Conservation (phyloP, 2,888 invertebrate genomes). For the Scaptomyza reducta region DNA sequence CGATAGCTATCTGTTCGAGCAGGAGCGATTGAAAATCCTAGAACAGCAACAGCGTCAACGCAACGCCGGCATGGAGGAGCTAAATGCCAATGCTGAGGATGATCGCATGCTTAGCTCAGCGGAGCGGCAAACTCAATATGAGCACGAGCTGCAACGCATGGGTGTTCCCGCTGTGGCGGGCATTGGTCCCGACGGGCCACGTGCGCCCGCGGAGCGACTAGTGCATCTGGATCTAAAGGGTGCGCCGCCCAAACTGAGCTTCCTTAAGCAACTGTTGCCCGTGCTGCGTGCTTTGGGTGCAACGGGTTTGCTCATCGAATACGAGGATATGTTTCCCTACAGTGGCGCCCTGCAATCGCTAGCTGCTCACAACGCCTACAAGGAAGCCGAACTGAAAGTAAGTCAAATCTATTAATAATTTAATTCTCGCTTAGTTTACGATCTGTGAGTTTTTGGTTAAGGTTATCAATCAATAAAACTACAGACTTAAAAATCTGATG, state of each 20-base stretch:
- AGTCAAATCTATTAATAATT: neutral
- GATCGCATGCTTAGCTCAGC: constrained; percentile 82
- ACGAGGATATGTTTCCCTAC: constrained; percentile 94
- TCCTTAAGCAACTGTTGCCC: constrained; percentile 86
- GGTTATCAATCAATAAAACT: too few species aligned
- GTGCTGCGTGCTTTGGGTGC: constrained; percentile 87
- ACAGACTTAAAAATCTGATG: too few species aligned
- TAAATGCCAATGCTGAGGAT: constrained; percentile 77
- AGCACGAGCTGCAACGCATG: constrained; percentile 83
- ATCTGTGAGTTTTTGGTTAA: too few species aligned
- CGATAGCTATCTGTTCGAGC: constrained; percentile 83
- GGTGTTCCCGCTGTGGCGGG: constrained; percentile 83
- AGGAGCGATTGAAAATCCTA: constrained; percentile 83
- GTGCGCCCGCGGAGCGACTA: constrained; percentile 85
- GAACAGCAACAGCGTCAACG: constrained; percentile 84
- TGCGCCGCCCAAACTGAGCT: constrained; percentile 88
- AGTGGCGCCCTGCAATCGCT: constrained; percentile 86
- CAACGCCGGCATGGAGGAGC: constrained; percentile 81
- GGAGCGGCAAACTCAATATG: constrained; percentile 83
- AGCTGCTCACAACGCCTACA: constrained; percentile 86
- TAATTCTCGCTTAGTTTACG: constrained; percentile 38
- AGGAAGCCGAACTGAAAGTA: constrained; percentile 81
- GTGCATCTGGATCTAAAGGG: constrained; percentile 92
- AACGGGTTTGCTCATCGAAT: constrained; percentile 90
- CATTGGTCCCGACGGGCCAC: constrained; percentile 82